Evolutionary conservation across 2,113 vertebrate species (phyloP), one percentile per base, ranked within the genome.

Genomic region (Neofelis nebulosa): DNA sequence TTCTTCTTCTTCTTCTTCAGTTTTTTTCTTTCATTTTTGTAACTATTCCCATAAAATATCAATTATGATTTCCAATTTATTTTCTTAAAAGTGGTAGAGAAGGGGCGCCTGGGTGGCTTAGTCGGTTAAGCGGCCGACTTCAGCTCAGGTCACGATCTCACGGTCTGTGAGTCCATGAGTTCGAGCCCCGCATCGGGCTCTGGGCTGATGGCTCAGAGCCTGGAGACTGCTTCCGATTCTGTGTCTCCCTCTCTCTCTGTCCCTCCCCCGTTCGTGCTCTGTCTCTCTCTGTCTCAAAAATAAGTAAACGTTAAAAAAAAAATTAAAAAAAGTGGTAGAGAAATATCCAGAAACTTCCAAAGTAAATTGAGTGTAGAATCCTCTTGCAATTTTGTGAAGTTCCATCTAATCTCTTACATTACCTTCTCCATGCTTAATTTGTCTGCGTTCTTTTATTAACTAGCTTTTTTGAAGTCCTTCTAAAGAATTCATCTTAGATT

Each of bases 291-390:
- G n/a, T n/a, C n/a, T n/a, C n/a, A n/a, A n/a, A n/a, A n/a, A n/a
- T n/a, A n/a, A n/a, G n/a, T n/a, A n/a, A n/a, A n/a, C n/a, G n/a
- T n/a, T n/a, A n/a, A n/a, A n/a, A n/a, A n/a, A n/a, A n/a, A n/a
- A n/a, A n/a, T n/a, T n/a, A n/a, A n/a, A n/a, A 29, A 91, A 87
- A 84, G 21, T 84, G 25, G 4, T 29, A 87, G 45, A 81, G 23
- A 66, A 92, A 33, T 84, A 1, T 69, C 38, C 7, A 76, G 50
- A 89, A 95, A 79, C n/a, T 25, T 85, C n/a, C 2, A 16, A 93
- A 93, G 25, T 76, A 94, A 91, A 55, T 55, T 89, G 68, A 78
- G 16, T 89, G 50, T 94, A 41, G 36, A 90, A 94, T 86, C 15
- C 6, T n/a, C 2, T 79, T 94, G 16, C n/a, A 94, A 71, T 80